phyloP scores from a whole-genome alignment of 2,113 vertebrate species.

The Tiliqua scincoides region DNA sequence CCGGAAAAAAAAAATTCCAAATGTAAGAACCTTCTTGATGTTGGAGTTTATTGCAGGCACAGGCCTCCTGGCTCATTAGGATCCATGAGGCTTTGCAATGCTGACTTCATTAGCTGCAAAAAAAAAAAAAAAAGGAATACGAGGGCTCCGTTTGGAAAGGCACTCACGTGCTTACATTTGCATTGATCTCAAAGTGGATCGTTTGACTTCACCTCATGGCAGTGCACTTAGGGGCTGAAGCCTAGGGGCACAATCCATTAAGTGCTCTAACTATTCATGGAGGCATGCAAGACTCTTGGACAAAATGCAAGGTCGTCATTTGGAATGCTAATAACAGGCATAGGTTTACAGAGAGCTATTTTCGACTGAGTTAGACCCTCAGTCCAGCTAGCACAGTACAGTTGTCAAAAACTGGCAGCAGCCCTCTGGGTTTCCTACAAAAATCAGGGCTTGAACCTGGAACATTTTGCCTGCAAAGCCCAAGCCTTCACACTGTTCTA shows the following conservation, averaged over 20 bases:
- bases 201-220: background rate
- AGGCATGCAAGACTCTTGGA: background rate
- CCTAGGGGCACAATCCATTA: background rate
- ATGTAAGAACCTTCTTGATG: background rate
- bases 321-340: background rate
- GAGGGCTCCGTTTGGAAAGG: background rate
- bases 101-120: background rate
- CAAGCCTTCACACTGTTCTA: too few relatives aligned
- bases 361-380: too few relatives aligned
- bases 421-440: too few relatives aligned
- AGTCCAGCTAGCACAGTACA: too few relatives aligned
- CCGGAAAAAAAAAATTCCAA: background rate
- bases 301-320: background rate
- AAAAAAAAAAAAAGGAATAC: background rate
- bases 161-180: background rate
- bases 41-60: background rate
- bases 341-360: too few relatives aligned
- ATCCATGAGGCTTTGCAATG: background rate
- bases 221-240: background rate
- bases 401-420: too few relatives aligned
- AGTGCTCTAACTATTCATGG: background rate
- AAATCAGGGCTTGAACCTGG: too few relatives aligned
- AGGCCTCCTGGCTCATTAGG: background rate
- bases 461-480: too few relatives aligned
- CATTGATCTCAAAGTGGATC: constrained; percentile 5